Evolutionary conservation across 2,113 vertebrate genomes (phyloP), one percentile per base, ranked within the genome.

Genomic region (Taurulus bubalis): DNA sequence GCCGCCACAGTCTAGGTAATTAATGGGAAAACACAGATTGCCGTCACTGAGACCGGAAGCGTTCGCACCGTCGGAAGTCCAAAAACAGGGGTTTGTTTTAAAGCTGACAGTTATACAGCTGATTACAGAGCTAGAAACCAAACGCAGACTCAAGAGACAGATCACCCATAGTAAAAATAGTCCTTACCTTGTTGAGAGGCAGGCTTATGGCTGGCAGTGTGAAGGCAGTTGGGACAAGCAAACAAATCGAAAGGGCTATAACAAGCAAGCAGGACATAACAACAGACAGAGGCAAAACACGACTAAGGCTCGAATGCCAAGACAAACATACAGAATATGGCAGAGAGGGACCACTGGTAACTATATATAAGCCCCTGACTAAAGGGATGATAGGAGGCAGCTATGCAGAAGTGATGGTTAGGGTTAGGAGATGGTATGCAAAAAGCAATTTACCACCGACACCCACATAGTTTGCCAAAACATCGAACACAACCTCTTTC

Each of bases 221-320:
- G 53, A 63, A 34, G 47, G 56, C 63, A 32, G 45, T 10, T 28
- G 38, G 56, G 66, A 47, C 75, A 55, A 28, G 42, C 42, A 74
- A 69, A 74, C 28, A 74, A 69, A 74, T 69, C 3, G 18, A 56
- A 75, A 58, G 26, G 6, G 36, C 64, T n/a, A 24, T 14, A 67
- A 59, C 59, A 58, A 71, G 34, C 20, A 62, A 60, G 47, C 60
- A 75, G 40, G 30, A 40, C 65, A 12, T 58, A 18, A 85, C 38
- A 76, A 66, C 47, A 64, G 47, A 9, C 30, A 28, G 47, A 56
- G 34, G 30, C 11, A 40, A 18, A 58, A 56, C 66, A 67, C 10
- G 49, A 32, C 24, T 22, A 4, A 34, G 34, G 12, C 22, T 28
- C 2, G 0, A 47, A 56, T 55, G 18, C 58, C 40, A 75, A 75